Conservation (phyloP, 2,797 vertebrate species). For the Argya squamiceps region DNA sequence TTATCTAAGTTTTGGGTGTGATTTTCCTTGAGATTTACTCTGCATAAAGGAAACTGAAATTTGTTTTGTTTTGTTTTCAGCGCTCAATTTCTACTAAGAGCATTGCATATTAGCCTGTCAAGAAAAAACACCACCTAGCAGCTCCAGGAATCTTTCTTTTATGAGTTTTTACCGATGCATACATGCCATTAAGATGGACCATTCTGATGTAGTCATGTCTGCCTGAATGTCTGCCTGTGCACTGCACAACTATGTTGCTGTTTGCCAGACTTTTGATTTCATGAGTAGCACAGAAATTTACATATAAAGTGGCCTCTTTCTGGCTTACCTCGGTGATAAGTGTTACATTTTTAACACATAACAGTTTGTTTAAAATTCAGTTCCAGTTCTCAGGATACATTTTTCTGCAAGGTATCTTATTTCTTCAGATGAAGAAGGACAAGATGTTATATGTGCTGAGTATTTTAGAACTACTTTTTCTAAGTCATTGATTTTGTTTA, state of each 20-base stretch:
- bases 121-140: constrained; percentile 63
- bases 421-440: neutral
- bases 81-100: constrained; percentile 35
- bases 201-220: constrained; percentile 27
- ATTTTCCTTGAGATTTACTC: constrained; percentile 36
- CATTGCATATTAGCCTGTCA: constrained; percentile 55
- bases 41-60: neutral
- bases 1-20: neutral
- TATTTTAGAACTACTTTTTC: constrained; percentile 37
- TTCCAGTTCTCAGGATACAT: constrained; percentile 45
- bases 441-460: neutral
- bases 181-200: constrained; percentile 41
- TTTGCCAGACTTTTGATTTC: constrained; percentile 50
- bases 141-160: constrained; percentile 56
- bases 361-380: constrained; percentile 50
- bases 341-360: constrained; percentile 50
- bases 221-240: neutral
- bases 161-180: constrained; percentile 44
- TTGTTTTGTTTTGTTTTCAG: constrained; percentile 49
- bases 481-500: constrained; percentile 35
- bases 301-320: constrained; percentile 64
- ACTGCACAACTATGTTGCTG: constrained; percentile 3
- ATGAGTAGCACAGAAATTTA: constrained; percentile 55
- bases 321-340: neutral
- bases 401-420: constrained; percentile 42